phyloP scores from a whole-genome alignment of 2,888 invertebrate species.

The Diabrotica balteata region DNA sequence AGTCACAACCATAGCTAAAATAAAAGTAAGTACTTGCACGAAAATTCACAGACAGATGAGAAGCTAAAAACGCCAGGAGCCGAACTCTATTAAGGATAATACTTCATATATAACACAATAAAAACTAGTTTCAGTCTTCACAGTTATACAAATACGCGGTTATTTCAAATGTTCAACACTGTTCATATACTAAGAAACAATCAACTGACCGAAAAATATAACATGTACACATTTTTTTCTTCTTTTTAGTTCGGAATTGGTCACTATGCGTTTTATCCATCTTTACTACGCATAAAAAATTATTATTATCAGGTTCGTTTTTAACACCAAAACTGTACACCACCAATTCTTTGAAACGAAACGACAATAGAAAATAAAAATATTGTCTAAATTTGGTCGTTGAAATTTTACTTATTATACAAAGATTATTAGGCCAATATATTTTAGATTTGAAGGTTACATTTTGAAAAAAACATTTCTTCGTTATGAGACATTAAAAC shows the following conservation, averaged over 20 bases:
- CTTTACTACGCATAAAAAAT: conserved; percentile 42
- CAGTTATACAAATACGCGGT: conserved; percentile 59
- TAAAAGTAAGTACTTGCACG: conserved; percentile 39
- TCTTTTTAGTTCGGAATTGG: conserved; percentile 49
- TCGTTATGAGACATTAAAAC: too few relatives aligned
- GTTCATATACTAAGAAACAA: conserved; percentile 57
- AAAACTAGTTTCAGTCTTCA: conserved; percentile 61
- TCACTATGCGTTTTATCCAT: conserved; percentile 49
- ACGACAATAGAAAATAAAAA: conserved; percentile 47
- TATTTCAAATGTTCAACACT: conserved; percentile 55
- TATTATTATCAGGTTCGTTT: conserved; percentile 38
- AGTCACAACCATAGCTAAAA: conserved; percentile 39
- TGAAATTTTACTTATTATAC: conserved; percentile 43
- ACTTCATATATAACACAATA: conserved; percentile 59
- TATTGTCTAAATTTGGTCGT: conserved; percentile 48
- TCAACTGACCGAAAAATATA: conserved; percentile 60
- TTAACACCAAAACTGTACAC: conserved; percentile 55
- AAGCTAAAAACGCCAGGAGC: conserved; percentile 53
- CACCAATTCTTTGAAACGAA: conserved; percentile 50
- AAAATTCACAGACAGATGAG: conserved; percentile 11
- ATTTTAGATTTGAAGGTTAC: background rate
- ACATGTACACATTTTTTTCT: conserved; percentile 56
- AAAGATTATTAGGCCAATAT: conserved; percentile 32
- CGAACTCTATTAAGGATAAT: conserved; percentile 54
- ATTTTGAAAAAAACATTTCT: conserved; percentile 8